Conservation (phyloP, 2,888 invertebrate species). For the Oscheius onirici region DNA sequence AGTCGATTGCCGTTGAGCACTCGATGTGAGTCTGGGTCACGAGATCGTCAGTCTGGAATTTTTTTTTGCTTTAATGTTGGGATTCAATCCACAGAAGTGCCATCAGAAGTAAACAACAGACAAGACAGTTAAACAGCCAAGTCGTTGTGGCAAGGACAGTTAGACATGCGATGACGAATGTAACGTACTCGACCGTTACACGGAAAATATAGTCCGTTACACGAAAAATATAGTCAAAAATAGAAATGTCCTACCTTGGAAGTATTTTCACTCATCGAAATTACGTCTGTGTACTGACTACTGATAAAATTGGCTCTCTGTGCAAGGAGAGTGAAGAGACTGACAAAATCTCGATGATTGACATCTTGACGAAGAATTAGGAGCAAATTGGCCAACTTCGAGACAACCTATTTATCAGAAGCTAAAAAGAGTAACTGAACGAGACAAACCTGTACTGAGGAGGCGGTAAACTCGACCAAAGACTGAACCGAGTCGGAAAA, state of each 20-base stretch:
- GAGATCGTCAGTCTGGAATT: conserved; percentile 26
- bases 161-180: no score
- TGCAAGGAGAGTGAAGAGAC: conserved; percentile 2
- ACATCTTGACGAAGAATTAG: conserved; percentile 15
- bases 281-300: conserved; percentile 15
- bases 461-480: conserved; percentile 53
- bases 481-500: conserved; percentile 50
- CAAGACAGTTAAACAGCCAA: no score
- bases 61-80: no score
- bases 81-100: no score
- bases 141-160: no score
- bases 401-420: no score
- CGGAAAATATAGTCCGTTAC: background rate
- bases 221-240: background rate
- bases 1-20: conserved; percentile 22
- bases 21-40: conserved; percentile 24
- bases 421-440: no score
- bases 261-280: background rate
- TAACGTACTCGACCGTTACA: background rate
- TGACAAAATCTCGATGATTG: conserved; percentile 18
- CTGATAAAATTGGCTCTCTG: conserved; percentile 15
- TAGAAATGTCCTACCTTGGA: conserved; percentile 8
- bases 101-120: no score
- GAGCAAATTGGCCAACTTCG: conserved; percentile 28
- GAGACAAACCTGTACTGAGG: conserved; percentile 52